Evolutionary conservation across 1,140 invertebrate genomes (phyloP), one percentile per base, ranked within the genome.

Genomic region (Magallana gigas): DNA sequence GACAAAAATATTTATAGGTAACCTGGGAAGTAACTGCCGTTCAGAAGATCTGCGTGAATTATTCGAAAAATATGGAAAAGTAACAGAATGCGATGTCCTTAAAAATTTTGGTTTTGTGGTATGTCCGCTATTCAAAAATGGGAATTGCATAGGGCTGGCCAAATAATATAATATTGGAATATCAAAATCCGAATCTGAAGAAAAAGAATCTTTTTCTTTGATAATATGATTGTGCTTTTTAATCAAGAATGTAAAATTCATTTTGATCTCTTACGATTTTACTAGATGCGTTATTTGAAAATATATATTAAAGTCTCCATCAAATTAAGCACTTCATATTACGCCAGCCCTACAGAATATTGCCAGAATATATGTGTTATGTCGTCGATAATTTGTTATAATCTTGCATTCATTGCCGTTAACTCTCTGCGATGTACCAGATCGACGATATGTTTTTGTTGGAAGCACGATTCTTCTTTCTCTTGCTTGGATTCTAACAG

Each of bases 41-140:
- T 96, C 97, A 93, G 96, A 96, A 87, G 98, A 98, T 95, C 96
- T 99, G 84, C 97, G 97, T 94, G 97, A 97, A 88, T 95, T 99
- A 90, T 99, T 99, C 96, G 98, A 98, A 95, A 98, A 98, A 94
- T 98, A 97, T 97, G 98, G 98, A 93, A 97, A 97, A 95, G 98
- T 99, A 91, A 97, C 98, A 90, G 98, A 99, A 96, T 99, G 98
- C 95, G 98, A 98, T 96, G 97, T 99, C 92, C 97, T 99, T 88
- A 98, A 98, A 95, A 99, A 98, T 96, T 99, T 98, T 97, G 98
- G 98, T 91, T 99, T 99, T 96, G 98, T 99, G 94, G 96, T 97
- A 95, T 96, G 96, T 91, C 14, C 81, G 16, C 9, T 36, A 60
- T 18, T 29, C 11, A 36, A 56, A 48, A 83, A 85, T 62, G 64